Base-by-base conservation (phyloP, 1,140 invertebrate species). In the Lepidostoma basale region DNA sequence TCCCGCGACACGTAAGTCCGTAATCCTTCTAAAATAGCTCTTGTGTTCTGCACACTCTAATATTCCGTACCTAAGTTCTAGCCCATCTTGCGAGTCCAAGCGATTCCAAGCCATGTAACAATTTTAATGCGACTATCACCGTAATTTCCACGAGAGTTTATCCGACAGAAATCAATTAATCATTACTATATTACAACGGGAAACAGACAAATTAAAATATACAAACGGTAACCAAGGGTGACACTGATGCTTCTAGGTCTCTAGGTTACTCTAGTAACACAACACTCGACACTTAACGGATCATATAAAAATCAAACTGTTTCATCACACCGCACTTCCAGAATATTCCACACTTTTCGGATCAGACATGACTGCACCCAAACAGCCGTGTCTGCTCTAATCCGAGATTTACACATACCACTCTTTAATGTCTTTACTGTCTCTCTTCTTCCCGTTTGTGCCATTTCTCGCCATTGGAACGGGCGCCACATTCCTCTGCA, bases 351-450 rank as follows among this genome's bases (percentile, higher is more conserved):
- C 45, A 5, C 45, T 12, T n/a, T n/a, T n/a, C n/a, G n/a, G n/a
- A n/a, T n/a, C n/a, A n/a, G n/a, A n/a, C n/a, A n/a, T n/a, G n/a
- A n/a, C n/a, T n/a, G n/a, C n/a, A n/a, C n/a, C n/a, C n/a, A n/a
- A n/a, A n/a, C n/a, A n/a, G 18, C 20, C 28, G 26, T 30, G 49
- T 54, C 12, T 54, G 49, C 16, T 14, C 14, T 54, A n/a, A 30
- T 28, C 25, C 44, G 10, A 49, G 8, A 47, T 25, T 72, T 89
- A 94, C 78, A 96, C 94, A 79, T 95, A 96, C 94, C 94, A 96
- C 82, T 96, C 94, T 86, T 95, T 96, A 71, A 96, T 90, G 78
- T 95, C 92, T 86, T 94, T 94, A 68, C 88, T 85, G 83, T 92
- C 89, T 75, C 91, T 83, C 78, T 92, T 91, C 79, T 91, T 90